Conservation (phyloP, 2,113 vertebrate species). For the Oriolus oriolus region DNA sequence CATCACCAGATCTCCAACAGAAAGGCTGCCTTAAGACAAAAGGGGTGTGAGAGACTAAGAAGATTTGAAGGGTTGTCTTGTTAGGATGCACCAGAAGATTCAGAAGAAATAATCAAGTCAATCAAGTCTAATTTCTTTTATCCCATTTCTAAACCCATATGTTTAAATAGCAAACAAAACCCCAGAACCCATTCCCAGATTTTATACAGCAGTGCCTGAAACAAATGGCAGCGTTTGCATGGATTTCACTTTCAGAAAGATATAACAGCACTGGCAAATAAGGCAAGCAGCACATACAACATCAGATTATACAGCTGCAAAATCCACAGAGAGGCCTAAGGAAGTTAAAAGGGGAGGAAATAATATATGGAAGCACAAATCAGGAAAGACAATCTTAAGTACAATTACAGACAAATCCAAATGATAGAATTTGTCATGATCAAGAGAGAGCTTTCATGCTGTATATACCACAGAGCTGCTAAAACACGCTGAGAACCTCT, state of each 20-base stretch:
- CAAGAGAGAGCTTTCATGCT: background rate
- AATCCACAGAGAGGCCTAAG: background rate
- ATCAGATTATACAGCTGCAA: background rate
- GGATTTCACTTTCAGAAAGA: background rate
- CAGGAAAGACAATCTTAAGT: background rate
- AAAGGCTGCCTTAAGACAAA: conserved; percentile 84
- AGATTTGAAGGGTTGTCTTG: background rate
- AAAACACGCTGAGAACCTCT: background rate
- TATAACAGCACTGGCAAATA: background rate
- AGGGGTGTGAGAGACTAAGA: background rate
- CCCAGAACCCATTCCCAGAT: background rate
- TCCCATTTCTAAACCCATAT: background rate
- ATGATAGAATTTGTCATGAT: background rate
- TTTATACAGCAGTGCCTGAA: background rate
- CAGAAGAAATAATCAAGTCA: background rate
- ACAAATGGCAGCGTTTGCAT: accelerated
- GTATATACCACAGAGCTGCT: background rate
- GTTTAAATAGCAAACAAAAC: background rate
- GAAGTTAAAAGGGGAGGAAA: background rate
- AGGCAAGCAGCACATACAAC: background rate
- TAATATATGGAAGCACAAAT: background rate
- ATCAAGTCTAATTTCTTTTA: background rate
- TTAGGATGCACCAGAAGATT: background rate
- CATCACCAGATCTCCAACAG: conserved; percentile 97
- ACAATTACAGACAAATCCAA: background rate